Conservation (phyloP, 1,140 invertebrate genomes). For the Plodia interpunctella region DNA sequence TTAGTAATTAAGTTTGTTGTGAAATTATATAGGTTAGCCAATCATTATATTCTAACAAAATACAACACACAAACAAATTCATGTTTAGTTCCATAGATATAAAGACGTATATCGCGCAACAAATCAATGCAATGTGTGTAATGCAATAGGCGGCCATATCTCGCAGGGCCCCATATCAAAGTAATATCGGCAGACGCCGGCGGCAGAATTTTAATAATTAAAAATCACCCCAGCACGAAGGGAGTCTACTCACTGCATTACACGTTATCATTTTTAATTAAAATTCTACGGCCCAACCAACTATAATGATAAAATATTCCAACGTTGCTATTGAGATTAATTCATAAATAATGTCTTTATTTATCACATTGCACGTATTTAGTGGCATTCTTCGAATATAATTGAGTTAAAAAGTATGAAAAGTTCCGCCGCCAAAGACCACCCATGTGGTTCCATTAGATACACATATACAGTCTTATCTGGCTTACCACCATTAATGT, state of each 20-base stretch:
- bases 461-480: neutral
- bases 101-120: neutral
- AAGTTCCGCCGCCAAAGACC: slow-evolving; percentile 5
- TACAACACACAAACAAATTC: neutral
- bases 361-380: slow-evolving; percentile 8
- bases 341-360: slow-evolving; percentile 4
- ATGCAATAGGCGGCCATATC: slow-evolving; percentile 34
- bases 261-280: slow-evolving; percentile 71
- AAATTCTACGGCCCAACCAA: slow-evolving; percentile 36
- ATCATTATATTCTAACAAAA: neutral
- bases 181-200: slow-evolving; percentile 59
- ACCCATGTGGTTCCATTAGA: neutral
- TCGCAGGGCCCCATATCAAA: slow-evolving; percentile 43
- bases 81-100: neutral
- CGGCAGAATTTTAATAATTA: slow-evolving; percentile 71
- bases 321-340: slow-evolving; percentile 20
- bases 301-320: slow-evolving; percentile 29
- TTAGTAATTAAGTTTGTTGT: too few relatives aligned
- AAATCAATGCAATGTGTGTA: slow-evolving; percentile 29
- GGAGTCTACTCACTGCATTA: slow-evolving; percentile 60
- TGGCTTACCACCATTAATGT: neutral
- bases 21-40: too few relatives aligned
- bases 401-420: slow-evolving; percentile 4
- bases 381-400: slow-evolving; percentile 7
- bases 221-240: slow-evolving; percentile 68